phyloP scores from a whole-genome alignment of 1,140 invertebrate genomes.

The Bradysia coprophila region DNA sequence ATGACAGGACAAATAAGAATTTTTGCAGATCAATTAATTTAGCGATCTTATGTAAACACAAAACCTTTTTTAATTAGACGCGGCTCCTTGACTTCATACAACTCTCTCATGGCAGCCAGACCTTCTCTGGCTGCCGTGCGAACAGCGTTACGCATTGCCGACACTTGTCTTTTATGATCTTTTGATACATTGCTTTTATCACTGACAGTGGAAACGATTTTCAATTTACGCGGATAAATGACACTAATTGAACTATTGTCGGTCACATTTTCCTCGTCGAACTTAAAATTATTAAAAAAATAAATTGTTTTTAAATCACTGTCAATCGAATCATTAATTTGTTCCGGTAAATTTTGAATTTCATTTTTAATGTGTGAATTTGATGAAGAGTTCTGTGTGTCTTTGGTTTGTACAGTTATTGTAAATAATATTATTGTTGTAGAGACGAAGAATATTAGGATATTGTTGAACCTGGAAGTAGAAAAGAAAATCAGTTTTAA shows the following conservation, averaged over 20 bases:
- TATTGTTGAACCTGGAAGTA: background rate
- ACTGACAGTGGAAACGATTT: too few relatives aligned
- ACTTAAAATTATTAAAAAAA: too few relatives aligned
- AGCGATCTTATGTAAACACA: too few relatives aligned
- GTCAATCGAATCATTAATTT: too few relatives aligned
- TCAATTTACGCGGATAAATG: too few relatives aligned
- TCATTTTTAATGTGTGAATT: background rate
- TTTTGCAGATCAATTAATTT: too few relatives aligned
- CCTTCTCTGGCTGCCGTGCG: constrained; percentile 19
- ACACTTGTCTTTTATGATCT: background rate
- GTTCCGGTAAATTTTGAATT: background rate
- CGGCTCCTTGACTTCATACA: constrained; percentile 18
- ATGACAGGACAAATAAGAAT: too few relatives aligned
- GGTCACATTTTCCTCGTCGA: too few relatives aligned
- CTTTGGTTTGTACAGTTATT: background rate
- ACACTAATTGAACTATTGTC: too few relatives aligned
- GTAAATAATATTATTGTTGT: background rate
- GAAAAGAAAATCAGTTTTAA: background rate
- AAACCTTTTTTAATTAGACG: constrained; percentile 20
- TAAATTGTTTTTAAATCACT: too few relatives aligned
- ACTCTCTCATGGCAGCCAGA: constrained; percentile 17
- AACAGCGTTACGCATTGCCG: constrained; percentile 8
- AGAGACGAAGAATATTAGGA: background rate
- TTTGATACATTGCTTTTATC: background rate
- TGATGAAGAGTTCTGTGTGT: background rate